These are phyloP conservation scores for Apodemus sylvaticus DNA, from an alignment of 2,113 vertebrate species.

Conservation along the genomic window DNA sequence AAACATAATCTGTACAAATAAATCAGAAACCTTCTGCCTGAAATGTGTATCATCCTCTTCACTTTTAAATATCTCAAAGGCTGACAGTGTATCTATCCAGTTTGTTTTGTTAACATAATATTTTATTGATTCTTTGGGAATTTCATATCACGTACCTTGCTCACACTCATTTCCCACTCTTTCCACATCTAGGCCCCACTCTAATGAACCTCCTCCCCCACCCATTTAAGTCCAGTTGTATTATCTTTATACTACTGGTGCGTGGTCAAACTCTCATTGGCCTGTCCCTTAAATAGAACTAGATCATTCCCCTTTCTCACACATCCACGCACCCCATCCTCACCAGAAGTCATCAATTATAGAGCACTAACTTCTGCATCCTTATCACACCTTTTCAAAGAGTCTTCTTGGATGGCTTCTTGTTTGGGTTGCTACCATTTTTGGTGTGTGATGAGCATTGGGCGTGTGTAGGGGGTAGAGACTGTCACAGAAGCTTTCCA, in stretches of 20 bases:
- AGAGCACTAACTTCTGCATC: not conserved
- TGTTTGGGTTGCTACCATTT: not conserved
- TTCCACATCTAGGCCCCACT: not conserved
- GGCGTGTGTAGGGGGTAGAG: not conserved
- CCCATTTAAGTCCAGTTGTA: not conserved
- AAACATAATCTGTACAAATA: not conserved
- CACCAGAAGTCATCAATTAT: not conserved
- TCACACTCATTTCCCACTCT: not conserved
- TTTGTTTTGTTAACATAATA: not conserved
- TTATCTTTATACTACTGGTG: not conserved
- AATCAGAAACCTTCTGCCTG: not conserved
- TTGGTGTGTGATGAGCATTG: not conserved
- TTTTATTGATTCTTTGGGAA: not conserved
- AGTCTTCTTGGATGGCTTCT: not conserved
- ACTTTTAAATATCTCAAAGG: constrained; percentile 4
- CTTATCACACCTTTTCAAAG: not conserved
- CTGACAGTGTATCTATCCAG: not conserved
- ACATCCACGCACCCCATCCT: not conserved
- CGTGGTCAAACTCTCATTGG: not conserved
- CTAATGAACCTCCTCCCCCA: not conserved
- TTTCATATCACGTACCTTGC: not conserved
- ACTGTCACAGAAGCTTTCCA: not conserved
- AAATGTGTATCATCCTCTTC: not conserved
- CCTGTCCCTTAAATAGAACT: not conserved
- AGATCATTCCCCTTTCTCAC: not conserved